Evolutionary conservation across 2,888 invertebrate species (phyloP), one percentile per base, ranked within the genome.

Genomic region (Eristalinus sepulchralis): DNA sequence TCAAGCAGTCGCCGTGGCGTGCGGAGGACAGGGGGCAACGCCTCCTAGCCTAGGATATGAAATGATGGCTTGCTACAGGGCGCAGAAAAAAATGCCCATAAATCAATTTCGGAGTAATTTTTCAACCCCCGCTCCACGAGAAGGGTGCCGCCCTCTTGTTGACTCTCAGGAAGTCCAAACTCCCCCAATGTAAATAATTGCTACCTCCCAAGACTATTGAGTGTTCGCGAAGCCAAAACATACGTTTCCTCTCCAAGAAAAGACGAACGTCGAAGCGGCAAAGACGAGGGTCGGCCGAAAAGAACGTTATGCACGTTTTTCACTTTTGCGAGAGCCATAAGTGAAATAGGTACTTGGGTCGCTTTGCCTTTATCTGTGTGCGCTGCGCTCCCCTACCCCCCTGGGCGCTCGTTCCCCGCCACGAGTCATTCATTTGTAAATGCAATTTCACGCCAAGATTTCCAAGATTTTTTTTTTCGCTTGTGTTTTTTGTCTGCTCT

Each of bases 391-490:
- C 64, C 73, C 53, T 11, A 13, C 24, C 57, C 24, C 17, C 17
- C 17, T 17, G 47, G 77, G 64, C 67, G 60, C 75, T 82, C 72
- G 76, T 80, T 81, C 78, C 73, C 64, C 59, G 76, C 79, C 71
- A 63, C 83, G 73, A 77, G 75, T 78, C 88, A 88, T 84, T 79
- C 81, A 82, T 86, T 88, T 81, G 85, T 84, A 88, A 88, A 88
- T 91, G 91, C 91, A 91, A 92, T 91, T 92, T 92, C 91, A 91
- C 92, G 92, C 92, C 92, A 92, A 91, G 77, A 80, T 88, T 88
- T 88, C 70, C 90, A 91, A 90, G 89, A 90, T 88, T 59, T 13
- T 71, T 79, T 78, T 85, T 64, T 55, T 27, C 27, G 2, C 27
- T 5, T 27, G 5, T 2, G 5, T 3, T 34, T 20, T 63, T 33